Percentiles rank a stretch among this genome's conserved stretches.
These are phyloP conservation scores for Naso thynnoides DNA, from an alignment of 2,797 vertebrate genomes.

Conservation along the genomic window DNA sequence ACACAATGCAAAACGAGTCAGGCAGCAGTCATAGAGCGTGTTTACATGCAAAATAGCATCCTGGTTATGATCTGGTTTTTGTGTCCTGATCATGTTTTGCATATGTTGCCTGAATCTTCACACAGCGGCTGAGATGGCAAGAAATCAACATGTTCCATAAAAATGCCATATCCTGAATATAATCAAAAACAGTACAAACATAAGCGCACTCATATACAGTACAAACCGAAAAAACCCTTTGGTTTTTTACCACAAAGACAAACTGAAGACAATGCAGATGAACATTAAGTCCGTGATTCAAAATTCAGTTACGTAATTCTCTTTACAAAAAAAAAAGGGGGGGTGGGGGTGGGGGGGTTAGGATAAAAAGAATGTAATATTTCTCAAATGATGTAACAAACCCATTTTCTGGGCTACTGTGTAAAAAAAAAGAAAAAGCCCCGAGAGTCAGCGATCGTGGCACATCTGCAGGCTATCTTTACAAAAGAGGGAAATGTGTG, in stretches of 20 bases:
- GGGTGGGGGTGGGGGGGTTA: slow-evolving; percentile 47
- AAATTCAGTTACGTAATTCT: slow-evolving; percentile 68
- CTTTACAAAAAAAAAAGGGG: slow-evolving; percentile 54
- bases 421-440: slow-evolving; percentile 43
- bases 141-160: too few relatives aligned
- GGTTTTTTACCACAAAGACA: slow-evolving; percentile 32
- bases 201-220: not conserved
- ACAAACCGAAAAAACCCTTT: slow-evolving; percentile 7
- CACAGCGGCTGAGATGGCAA: too few relatives aligned
- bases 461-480: slow-evolving; percentile 68
- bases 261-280: slow-evolving; percentile 29
- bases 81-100: too few relatives aligned
- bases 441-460: slow-evolving; percentile 61
- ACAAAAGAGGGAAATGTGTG: slow-evolving; percentile 64
- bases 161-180: too few relatives aligned
- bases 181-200: too few relatives aligned
- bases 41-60: too few relatives aligned
- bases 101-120: too few relatives aligned
- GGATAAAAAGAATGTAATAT: slow-evolving; percentile 68
- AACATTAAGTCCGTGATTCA: slow-evolving; percentile 56
- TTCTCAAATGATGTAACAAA: slow-evolving; percentile 75
- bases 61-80: too few relatives aligned
- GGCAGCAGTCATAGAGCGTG: too few relatives aligned
- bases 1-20: not conserved
- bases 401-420: slow-evolving; percentile 65